phyloP scores from a whole-genome alignment of 2,888 invertebrate genomes.

The Drosophila nigricruria region DNA sequence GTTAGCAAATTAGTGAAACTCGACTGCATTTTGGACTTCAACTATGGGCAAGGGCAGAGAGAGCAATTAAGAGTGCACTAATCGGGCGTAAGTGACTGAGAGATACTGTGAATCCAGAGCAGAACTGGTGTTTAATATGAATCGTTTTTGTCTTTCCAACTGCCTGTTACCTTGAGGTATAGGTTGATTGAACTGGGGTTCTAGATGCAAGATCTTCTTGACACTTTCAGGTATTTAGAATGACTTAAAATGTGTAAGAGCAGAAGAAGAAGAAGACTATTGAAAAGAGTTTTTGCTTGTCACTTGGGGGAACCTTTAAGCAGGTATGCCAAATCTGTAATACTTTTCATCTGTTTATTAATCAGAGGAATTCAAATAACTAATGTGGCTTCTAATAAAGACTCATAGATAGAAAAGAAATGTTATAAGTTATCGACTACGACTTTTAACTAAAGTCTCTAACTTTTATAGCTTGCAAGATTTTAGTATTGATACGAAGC shows the following conservation, averaged over 20 bases:
- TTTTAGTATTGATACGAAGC: not conserved
- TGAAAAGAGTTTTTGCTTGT: not conserved
- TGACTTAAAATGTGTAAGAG: not conserved
- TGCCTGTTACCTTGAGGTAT: not conserved
- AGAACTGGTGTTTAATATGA: no score
- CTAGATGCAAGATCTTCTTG: not conserved
- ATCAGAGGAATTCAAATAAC: not conserved
- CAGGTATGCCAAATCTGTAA: not conserved
- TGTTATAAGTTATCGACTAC: no score
- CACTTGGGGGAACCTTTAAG: not conserved
- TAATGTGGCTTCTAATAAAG: no score
- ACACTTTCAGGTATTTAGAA: not conserved
- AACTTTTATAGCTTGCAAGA: no score
- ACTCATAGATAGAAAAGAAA: no score
- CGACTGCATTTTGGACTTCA: not conserved
- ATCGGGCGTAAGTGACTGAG: not conserved
- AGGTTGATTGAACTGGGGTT: not conserved
- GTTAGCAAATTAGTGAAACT: constrained; percentile 56
- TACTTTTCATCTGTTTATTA: not conserved
- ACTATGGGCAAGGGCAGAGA: not conserved
- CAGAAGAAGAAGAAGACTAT: not conserved
- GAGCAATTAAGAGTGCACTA: constrained; percentile 4
- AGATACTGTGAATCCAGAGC: not conserved
- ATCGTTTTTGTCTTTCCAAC: not conserved
- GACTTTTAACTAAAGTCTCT: no score